Evolutionary conservation across 2,888 invertebrate genomes (phyloP), one percentile per base, ranked within the genome.

Genomic region (Anodontia alba): DNA sequence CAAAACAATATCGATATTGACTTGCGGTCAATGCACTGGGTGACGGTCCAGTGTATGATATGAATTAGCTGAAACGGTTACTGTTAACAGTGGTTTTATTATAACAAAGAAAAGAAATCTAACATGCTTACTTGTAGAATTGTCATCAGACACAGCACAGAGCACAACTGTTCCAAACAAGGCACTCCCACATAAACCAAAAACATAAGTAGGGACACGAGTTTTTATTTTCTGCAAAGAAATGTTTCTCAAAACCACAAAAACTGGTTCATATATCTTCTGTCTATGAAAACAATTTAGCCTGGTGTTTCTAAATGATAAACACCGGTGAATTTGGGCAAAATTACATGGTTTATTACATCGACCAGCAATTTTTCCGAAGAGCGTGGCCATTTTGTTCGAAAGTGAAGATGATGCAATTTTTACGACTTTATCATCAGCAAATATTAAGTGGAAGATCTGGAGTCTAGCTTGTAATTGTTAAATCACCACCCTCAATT

Each of bases 111-210:
- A n/a, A n/a, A n/a, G n/a, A n/a, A n/a, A n/a, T n/a, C n/a, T n/a
- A n/a, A n/a, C n/a, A n/a, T n/a, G n/a, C 62, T 62, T 62, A 62
- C 62, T 33, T 62, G 62, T 20, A 5, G 1, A 1, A 10, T 33
- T 8, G 23, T 62, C 62, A 33, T 62, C 49, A 23, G 51, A 29
- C 26, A 69, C 51, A 26, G 69, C 75, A 17, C 67, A 67, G 0
- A 54, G 42, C 20, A 46, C 20, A 17, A 33, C 38, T 20, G 75
- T 75, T 26, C 74, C 74, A 15, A 75, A 38, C 33, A 67, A 29
- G 20, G 75, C 51, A 38, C 33, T 68, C 20, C 72, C 31, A 36
- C 74, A 70, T 10, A 62, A 62, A 62, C 62, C 31, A 29, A 62
- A 31, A 31, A 17, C 23, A 31, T 8, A 62, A 17, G 23, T 7